phyloP scores from a whole-genome alignment of 1,140 invertebrate species.

The Gyrodactylus bullatarudis region DNA sequence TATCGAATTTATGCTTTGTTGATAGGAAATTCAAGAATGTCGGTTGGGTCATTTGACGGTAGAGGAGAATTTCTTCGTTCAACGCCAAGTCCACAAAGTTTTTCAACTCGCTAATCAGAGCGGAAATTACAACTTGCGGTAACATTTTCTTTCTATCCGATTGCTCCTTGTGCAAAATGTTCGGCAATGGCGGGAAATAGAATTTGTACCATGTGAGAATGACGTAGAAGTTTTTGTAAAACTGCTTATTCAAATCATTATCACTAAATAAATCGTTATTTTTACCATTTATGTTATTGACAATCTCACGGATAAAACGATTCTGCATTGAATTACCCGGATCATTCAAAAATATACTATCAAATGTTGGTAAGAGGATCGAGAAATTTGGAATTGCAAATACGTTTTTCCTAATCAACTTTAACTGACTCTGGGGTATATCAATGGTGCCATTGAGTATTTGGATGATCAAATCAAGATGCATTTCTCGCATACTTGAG shows the following conservation, averaged over 20 bases:
- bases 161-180: too few species aligned
- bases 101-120: neutral
- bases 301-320: neutral
- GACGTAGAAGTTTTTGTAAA: neutral
- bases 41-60: neutral
- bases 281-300: neutral
- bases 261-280: neutral
- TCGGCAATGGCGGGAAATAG: neutral
- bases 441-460: neutral
- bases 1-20: neutral
- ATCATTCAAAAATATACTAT: neutral
- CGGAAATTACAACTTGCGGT: neutral
- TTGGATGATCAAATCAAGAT: neutral
- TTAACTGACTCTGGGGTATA: neutral
- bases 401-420: neutral
- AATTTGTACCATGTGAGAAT: neutral
- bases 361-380: neutral
- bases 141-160: neutral
- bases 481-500: neutral
- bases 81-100: neutral
- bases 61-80: neutral
- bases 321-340: neutral
- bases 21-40: neutral
- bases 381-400: neutral
- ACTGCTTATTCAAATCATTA: neutral